Evolutionary conservation across 2,797 vertebrate genomes (phyloP).

Genomic region (Sciurus carolinensis): DNA sequence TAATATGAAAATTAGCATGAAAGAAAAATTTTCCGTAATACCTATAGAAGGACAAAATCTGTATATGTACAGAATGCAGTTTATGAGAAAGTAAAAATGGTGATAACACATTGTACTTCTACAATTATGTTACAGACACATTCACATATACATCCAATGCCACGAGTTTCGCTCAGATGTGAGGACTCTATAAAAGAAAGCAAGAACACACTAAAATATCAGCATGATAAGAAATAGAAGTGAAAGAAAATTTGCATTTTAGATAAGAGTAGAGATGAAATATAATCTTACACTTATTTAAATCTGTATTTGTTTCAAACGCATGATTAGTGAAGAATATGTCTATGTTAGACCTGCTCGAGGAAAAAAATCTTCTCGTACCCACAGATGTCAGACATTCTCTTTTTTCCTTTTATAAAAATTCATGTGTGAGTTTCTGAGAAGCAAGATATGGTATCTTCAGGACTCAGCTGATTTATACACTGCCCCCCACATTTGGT

Average conservation of each 20-base stretch:
- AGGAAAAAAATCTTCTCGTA: neutral
- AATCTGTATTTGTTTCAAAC: constrained; percentile 45
- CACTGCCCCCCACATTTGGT: neutral
- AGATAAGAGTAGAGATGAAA: neutral
- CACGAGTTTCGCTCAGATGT: neutral
- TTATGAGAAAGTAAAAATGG: neutral
- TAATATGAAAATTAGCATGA: constrained; percentile 9
- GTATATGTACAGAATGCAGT: neutral
- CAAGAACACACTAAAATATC: neutral
- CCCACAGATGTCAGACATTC: neutral
- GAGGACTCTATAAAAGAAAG: neutral
- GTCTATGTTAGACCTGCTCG: neutral
- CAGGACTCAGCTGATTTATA: constrained; percentile 10
- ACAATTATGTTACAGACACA: neutral
- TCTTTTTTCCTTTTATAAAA: constrained; percentile 34
- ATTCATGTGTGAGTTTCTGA: neutral
- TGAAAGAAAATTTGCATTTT: constrained; percentile 50
- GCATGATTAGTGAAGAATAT: neutral
- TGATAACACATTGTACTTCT: neutral
- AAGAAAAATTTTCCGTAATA: neutral
- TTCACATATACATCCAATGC: neutral
- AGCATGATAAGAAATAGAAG: neutral
- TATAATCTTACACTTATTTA: constrained; percentile 40
- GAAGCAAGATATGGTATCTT: neutral
- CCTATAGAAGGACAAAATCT: neutral